Conservation (phyloP, 2,888 invertebrate genomes). For the Drosophila tanythrix region DNA sequence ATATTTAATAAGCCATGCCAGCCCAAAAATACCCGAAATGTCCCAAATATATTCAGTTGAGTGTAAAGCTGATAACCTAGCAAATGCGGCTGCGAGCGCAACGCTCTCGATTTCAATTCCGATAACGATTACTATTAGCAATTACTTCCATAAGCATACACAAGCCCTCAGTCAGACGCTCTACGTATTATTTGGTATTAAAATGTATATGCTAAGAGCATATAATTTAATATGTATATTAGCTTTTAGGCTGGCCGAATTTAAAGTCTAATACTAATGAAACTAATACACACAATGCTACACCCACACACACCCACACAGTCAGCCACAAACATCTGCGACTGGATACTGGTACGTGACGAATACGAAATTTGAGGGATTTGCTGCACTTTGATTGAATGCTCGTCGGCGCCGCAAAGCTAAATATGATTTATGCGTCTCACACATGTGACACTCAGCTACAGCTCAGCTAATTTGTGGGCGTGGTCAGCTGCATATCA, state of each 20-base stretch:
- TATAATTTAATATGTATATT: constrained; percentile 13
- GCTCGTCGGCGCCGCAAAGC: constrained; percentile 53
- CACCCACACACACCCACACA: neutral
- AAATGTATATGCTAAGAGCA: neutral
- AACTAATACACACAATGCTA: neutral
- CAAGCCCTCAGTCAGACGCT: constrained; percentile 16
- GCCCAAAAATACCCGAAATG: constrained; percentile 28
- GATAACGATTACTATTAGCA: constrained; percentile 46
- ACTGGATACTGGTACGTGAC: constrained; percentile 68
- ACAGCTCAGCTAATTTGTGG: constrained; percentile 38
- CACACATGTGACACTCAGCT: constrained; percentile 25
- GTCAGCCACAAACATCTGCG: constrained; percentile 25
- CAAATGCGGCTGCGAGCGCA: constrained; percentile 1
- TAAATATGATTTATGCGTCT: constrained; percentile 74
- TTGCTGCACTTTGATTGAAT: constrained; percentile 76
- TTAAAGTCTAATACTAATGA: constrained; percentile 43
- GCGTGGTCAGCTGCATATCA: constrained; percentile 27
- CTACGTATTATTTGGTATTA: constrained; percentile 18
- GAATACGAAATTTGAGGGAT: constrained; percentile 76
- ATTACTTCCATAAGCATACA: constrained; percentile 42
- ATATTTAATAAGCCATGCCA: constrained; percentile 75
- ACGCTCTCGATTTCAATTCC: constrained; percentile 25
- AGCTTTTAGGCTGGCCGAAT: constrained; percentile 34
- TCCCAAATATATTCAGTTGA: constrained; percentile 71
- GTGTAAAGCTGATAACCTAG: constrained; percentile 77